Evolutionary conservation across 2,888 invertebrate genomes (phyloP), one percentile per base, ranked within the genome.

Genomic region (Oligia latruncula): DNA sequence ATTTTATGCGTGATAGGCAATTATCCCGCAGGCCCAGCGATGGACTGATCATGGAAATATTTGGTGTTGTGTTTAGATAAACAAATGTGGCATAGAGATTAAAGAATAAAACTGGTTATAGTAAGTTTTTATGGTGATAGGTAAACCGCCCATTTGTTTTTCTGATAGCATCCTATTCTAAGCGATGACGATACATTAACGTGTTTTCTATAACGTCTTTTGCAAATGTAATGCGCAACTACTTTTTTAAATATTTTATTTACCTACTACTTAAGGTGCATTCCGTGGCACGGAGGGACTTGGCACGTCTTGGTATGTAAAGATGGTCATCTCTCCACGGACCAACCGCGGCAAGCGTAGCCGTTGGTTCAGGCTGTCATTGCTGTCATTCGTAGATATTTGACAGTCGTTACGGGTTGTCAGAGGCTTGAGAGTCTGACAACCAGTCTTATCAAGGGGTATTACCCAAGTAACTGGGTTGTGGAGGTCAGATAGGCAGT

Each of bases 161-260:
- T 83, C 40, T 64, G 29, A 11, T 6, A 64, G 0, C 0, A 11
- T 77, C 5, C 55, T 82, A 77, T 64, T 64, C 11, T 13, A 77
- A 65, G 55, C 55, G 55, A 78, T 81, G 81, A 83, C 29, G 17
- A 13, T 29, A 62, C 2, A n/a, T 35, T 82, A 82, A 77, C 40
- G 55, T 58, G 35, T 64, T 77, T 77, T 81, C 46, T 35, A 1
- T 49, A 83, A 77, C 78, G 64, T 82, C n/a, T 67, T 77, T 77
- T 77, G 9, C 35, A n/a, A 65, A 76, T 29, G 23, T 17, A 23
- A 13, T 64, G 35, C 4, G 35, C 9, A 20, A 60, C 58, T 40
- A 71, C 35, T 46, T 77, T 65, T 60, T 46, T 17, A 9, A 17
- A 23, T 0, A 9, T 64, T 23, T 55, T 76, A 77, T 55, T 15